These are phyloP conservation scores for Hydrocynus forskahlii DNA, from an alignment of 2,797 vertebrate genomes.

Conservation along the genomic window DNA sequence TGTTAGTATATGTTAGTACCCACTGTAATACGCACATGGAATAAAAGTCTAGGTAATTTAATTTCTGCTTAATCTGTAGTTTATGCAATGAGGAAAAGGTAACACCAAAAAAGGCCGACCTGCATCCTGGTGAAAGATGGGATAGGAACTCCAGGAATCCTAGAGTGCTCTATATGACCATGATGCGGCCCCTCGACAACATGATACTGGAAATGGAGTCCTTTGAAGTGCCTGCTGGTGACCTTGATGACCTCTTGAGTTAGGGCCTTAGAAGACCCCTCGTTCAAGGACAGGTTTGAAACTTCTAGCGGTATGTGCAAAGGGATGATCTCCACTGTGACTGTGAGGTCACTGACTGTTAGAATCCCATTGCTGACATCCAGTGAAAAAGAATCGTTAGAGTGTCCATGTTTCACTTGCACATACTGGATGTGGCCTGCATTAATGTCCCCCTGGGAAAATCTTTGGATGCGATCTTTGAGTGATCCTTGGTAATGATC, in stretches of 20 bases:
- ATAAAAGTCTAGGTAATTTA: too few relatives aligned
- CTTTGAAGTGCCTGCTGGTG: conserved; percentile 79
- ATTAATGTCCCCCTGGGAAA: conserved; percentile 85
- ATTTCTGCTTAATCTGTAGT: background rate
- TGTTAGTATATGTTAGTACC: too few relatives aligned
- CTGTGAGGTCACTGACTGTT: conserved; percentile 71
- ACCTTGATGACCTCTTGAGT: conserved; percentile 81
- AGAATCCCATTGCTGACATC: conserved; percentile 82
- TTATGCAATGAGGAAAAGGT: background rate
- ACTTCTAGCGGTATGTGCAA: conserved; percentile 82
- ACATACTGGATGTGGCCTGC: conserved; percentile 81
- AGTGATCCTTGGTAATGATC: conserved; percentile 60
- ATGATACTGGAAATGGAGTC: conserved; percentile 83
- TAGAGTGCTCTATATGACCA: conserved; percentile 83
- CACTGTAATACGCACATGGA: too few relatives aligned
- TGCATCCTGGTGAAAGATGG: conserved; percentile 85
- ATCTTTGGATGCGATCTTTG: conserved; percentile 69
- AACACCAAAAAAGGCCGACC: conserved; percentile 69
- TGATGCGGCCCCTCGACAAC: conserved; percentile 80
- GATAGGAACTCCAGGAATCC: conserved; percentile 80
- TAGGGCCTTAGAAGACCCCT: conserved; percentile 82
- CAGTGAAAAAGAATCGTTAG: conserved; percentile 77
- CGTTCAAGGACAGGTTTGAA: conserved; percentile 83
- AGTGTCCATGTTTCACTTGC: conserved; percentile 72
- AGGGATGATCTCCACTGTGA: conserved; percentile 84